A percentile compares a stretch with the other conserved stretches of the same genome.
phyloP scores from a whole-genome alignment of 2,113 vertebrate species.

The Amazona guildingii region DNA sequence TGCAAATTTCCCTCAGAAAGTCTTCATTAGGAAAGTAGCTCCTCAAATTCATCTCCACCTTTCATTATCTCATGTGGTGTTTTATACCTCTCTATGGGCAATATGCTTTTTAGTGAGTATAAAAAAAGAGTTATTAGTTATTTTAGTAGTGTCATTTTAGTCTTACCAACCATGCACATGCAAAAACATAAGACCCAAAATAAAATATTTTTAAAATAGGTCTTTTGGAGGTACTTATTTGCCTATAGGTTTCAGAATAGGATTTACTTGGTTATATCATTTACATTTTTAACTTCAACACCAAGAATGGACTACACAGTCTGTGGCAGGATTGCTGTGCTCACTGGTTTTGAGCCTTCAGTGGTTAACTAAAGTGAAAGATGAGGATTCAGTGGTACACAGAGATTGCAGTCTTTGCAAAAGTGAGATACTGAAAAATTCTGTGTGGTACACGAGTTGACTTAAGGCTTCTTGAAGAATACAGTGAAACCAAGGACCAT shows the following conservation, averaged over 20 bases:
- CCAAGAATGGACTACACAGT: neutral
- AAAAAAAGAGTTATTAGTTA: neutral
- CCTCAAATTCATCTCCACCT: neutral
- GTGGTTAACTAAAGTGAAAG: neutral
- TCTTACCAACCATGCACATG: neutral
- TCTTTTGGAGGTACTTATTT: neutral
- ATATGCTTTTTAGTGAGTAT: neutral
- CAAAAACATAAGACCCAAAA: neutral
- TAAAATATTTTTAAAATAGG: neutral
- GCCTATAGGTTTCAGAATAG: neutral
- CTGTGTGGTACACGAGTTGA: neutral
- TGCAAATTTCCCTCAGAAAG: neutral
- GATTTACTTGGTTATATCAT: neutral
- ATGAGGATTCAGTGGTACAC: neutral
- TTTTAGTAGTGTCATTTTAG: neutral
- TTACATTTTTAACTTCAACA: neutral
- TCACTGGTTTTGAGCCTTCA: neutral
- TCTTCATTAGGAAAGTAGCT: neutral
- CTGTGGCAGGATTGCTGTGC: neutral
- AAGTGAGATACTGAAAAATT: neutral
- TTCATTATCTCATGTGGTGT: neutral
- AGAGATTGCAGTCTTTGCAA: neutral
- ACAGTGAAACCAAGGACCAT: neutral
- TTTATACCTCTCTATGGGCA: neutral
- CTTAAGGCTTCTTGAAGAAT: neutral